A percentile compares a stretch with the other conserved stretches of the same genome.
These are phyloP conservation scores for Brachypodius melanocephalos DNA, from an alignment of 2,113 vertebrate species.

Conservation along the genomic window DNA sequence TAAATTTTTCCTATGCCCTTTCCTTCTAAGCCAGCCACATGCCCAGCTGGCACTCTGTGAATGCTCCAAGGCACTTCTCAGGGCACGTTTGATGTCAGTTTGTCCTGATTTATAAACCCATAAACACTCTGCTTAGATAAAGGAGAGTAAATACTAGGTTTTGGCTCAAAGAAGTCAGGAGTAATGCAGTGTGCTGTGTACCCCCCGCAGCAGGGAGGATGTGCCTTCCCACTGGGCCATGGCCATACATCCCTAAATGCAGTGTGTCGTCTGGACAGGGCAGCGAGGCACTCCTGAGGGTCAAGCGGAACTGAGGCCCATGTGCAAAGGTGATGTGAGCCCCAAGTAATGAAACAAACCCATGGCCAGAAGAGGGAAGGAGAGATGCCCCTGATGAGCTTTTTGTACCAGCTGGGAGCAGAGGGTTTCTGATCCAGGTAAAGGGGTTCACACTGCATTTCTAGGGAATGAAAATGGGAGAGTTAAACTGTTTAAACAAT, in stretches of 20 bases:
- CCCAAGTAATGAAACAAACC: slow-evolving; percentile 68
- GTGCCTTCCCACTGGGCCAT: background rate
- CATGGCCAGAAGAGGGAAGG: background rate
- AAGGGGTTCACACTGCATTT: background rate
- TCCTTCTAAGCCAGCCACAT: background rate
- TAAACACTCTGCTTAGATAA: background rate
- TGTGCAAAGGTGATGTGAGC: slow-evolving; percentile 54
- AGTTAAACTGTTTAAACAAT: background rate
- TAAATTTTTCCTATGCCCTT: background rate
- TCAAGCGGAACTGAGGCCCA: background rate
- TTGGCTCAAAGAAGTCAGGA: background rate
- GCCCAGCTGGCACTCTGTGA: background rate
- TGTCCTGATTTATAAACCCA: background rate
- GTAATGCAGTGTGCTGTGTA: background rate
- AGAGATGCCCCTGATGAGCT: background rate
- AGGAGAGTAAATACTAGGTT: background rate
- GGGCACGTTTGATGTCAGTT: background rate
- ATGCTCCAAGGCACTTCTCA: background rate
- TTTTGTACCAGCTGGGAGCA: background rate
- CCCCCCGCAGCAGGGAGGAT: background rate
- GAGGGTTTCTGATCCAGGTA: background rate
- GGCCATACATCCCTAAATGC: background rate
- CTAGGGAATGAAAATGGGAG: background rate
- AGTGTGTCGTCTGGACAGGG: slow-evolving; percentile 58
- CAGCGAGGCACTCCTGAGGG: background rate